Base-by-base conservation (phyloP, 2,888 invertebrate species). In the Protophormia terraenovae region DNA sequence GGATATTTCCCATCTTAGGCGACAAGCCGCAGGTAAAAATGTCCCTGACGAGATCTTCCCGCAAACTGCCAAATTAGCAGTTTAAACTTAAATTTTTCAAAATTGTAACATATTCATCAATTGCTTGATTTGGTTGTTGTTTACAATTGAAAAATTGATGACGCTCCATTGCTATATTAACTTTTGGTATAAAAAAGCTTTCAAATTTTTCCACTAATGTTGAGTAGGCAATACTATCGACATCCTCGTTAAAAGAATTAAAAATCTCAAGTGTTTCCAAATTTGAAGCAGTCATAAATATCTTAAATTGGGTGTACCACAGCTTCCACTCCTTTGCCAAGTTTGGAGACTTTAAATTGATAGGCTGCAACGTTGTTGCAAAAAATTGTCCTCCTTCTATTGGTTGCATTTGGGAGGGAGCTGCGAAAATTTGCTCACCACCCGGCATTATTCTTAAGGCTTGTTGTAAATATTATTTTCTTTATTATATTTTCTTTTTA, bases 71-170 rank as follows among this genome's bases (percentile, higher is more conserved):
- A 41, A 41, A 50, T 8, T 55, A 27, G 14, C 55, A 55, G 14
- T 55, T 22, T 27, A 55, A 27, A 12, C 55, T 55, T 12, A 55
- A 12, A 4, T 55, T 55, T 55, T 22, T 22, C 14, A 24, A 55
- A 14, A 7, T 38, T 62, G 66, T 78, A 10, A 78, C 45, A 47
- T 72, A 76, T 29, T 71, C 53, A 10, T 77, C 83, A 14, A 84
- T 73, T 14, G 75, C 38, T 66, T 79, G 79, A 29, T 75, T 55
- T 22, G 32, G 35, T 12, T 41, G 41, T 24, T 84, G 81, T 58
- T 66, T 72, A 24, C 77, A 72, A 3, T 71, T 79, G 24, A 83
- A 86, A 58, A 84, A 86, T 41, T 50, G 78, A 62, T 84, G 86
- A 2, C 75, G 64, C 64, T 81, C 81, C 41, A 84, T 78, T 14